A percentile compares a stretch with the other conserved stretches of the same genome.
Conservation (phyloP, 2,797 vertebrate genomes). For the Neoniphon sammara region DNA sequence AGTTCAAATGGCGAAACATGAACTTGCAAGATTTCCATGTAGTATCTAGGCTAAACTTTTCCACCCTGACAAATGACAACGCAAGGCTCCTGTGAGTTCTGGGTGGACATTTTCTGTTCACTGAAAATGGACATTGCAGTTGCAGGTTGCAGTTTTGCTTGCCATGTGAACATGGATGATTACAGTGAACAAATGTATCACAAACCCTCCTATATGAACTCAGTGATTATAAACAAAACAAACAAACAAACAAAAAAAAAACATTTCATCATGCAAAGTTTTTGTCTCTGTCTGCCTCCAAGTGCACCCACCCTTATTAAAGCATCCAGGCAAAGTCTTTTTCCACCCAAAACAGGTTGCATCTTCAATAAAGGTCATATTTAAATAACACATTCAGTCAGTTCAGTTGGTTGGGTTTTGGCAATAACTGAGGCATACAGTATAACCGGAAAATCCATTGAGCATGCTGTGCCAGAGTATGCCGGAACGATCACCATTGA, state of each 20-base stretch:
- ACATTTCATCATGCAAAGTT: constrained; percentile 9
- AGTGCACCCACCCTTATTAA: constrained; percentile 7
- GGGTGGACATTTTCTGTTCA: background rate
- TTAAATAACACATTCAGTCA: constrained; percentile 60
- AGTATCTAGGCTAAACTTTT: no score
- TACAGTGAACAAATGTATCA: background rate
- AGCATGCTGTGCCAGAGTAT: constrained; percentile 71
- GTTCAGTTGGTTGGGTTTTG: constrained; percentile 59
- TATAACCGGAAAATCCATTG: constrained; percentile 69
- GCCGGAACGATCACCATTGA: constrained; percentile 70
- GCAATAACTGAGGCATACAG: constrained; percentile 62
- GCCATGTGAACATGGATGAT: constrained; percentile 18
- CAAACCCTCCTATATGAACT: no score
- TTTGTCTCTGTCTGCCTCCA: constrained; percentile 11
- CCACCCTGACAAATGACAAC: no score
- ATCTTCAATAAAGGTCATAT: constrained; percentile 54
- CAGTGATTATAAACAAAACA: background rate
- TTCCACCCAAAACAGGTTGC: constrained; percentile 19
- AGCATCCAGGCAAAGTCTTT: constrained; percentile 20
- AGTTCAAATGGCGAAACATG: no score
- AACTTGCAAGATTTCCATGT: no score
- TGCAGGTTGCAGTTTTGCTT: background rate
- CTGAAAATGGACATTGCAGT: background rate
- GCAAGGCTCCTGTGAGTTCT: no score
- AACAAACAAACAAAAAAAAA: constrained; percentile 8